Conservation (phyloP, 2,113 vertebrate species). For the Desmodus rotundus region DNA sequence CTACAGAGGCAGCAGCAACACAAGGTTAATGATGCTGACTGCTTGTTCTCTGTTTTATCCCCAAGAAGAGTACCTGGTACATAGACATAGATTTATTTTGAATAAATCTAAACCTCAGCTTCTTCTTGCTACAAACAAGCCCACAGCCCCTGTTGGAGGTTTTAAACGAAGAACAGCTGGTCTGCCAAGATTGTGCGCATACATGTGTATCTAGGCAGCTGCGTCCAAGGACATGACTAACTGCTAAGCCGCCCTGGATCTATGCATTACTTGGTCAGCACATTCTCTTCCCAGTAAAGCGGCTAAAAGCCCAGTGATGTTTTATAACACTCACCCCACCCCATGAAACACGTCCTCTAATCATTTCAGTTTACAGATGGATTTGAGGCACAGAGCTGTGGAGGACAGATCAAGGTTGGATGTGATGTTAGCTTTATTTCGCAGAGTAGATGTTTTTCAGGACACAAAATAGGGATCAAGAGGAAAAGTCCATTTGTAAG, state of each 20-base stretch:
- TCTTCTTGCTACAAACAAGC: background rate
- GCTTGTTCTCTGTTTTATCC: background rate
- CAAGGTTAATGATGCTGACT: background rate
- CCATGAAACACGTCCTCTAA: background rate
- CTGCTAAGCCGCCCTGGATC: slow-evolving; percentile 40
- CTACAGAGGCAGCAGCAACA: no score
- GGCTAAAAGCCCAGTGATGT: background rate
- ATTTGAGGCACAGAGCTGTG: background rate
- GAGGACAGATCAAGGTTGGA: background rate
- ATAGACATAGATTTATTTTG: background rate
- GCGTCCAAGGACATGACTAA: slow-evolving; percentile 1
- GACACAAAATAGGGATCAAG: background rate
- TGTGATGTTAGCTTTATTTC: background rate
- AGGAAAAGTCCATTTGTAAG: background rate
- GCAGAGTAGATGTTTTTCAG: background rate
- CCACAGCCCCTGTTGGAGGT: background rate
- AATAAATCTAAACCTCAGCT: background rate
- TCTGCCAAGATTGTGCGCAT: background rate
- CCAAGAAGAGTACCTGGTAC: background rate
- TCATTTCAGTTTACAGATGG: slow-evolving; percentile 13
- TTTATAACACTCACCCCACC: slow-evolving; percentile 21
- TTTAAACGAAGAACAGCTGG: background rate
- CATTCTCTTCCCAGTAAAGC: slow-evolving; percentile 48
- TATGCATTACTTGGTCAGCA: slow-evolving; percentile 40
- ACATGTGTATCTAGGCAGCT: slow-evolving; percentile 11